A percentile compares a stretch with the other conserved stretches of the same genome.
Conservation (phyloP, 2,113 vertebrate species). For the Haemorhous mexicanus region DNA sequence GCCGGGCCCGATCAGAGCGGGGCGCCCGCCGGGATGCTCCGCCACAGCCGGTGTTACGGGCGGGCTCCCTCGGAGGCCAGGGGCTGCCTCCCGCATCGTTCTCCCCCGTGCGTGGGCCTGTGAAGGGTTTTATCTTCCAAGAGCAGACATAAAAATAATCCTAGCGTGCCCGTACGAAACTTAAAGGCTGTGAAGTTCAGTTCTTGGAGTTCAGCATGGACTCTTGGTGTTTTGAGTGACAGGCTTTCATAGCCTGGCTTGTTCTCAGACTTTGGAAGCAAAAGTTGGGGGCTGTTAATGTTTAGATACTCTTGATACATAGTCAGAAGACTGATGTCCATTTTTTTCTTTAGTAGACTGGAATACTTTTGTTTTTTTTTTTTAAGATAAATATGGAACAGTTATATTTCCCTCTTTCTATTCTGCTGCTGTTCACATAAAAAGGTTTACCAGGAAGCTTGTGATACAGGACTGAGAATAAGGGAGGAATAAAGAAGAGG, state of each 20-base stretch:
- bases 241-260: background rate
- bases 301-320: fast-evolving
- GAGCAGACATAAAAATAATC: fast-evolving
- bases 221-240: background rate
- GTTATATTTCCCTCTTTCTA: fast-evolving
- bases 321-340: background rate
- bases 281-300: background rate
- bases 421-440: background rate
- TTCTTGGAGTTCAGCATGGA: fast-evolving
- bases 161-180: fast-evolving
- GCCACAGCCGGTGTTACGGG: background rate
- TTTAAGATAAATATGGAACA: background rate
- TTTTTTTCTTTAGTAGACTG: background rate
- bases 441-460: background rate
- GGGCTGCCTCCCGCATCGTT: fast-evolving
- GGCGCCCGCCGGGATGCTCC: background rate
- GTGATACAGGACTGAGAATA: background rate
- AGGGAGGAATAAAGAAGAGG: background rate
- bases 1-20: background rate
- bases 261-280: background rate
- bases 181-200: background rate
- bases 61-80: fast-evolving
- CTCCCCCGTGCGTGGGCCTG: fast-evolving
- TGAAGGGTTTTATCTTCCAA: fast-evolving
- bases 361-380: background rate